Conservation (phyloP, 2,113 vertebrate genomes). For the Phalacrocorax carbo region DNA sequence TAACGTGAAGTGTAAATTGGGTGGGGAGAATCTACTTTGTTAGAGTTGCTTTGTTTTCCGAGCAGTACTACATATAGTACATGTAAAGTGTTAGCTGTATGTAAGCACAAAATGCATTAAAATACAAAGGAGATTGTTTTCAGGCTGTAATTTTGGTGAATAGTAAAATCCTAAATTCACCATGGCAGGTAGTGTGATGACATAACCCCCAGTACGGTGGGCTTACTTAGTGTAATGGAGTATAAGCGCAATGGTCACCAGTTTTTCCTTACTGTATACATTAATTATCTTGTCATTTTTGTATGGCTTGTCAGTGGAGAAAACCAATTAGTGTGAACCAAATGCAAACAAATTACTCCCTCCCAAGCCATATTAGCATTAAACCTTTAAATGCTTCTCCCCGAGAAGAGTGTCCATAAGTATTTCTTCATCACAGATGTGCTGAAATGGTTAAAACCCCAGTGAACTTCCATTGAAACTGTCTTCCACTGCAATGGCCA, state of each 20-base stretch:
- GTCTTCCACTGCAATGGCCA: constrained; percentile 84
- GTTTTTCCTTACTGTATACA: constrained; percentile 69
- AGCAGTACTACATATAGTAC: constrained; percentile 80
- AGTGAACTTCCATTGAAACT: constrained; percentile 82
- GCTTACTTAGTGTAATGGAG: constrained; percentile 68
- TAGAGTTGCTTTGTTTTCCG: constrained; percentile 82
- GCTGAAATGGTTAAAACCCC: constrained; percentile 69
- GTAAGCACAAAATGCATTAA: constrained; percentile 78
- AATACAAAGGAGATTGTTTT: constrained; percentile 74
- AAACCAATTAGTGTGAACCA: constrained; percentile 9
- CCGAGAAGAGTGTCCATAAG: constrained; percentile 35
- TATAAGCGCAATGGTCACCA: constrained; percentile 73
- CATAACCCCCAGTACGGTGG: constrained; percentile 69
- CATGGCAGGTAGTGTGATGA: constrained; percentile 79
- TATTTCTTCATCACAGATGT: constrained; percentile 64
- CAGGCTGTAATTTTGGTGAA: constrained; percentile 73
- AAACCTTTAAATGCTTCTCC: constrained; percentile 58
- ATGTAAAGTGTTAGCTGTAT: constrained; percentile 77
- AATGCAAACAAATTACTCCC: background rate
- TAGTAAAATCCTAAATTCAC: constrained; percentile 57
- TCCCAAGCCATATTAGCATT: constrained; percentile 65
- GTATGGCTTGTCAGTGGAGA: constrained; percentile 64
- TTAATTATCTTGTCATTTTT: constrained; percentile 67
- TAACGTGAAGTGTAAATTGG: constrained; percentile 80
- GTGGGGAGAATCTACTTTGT: constrained; percentile 80